Evolutionary conservation across 2,797 vertebrate genomes (phyloP).

Genomic region (Phataginus tricuspis): DNA sequence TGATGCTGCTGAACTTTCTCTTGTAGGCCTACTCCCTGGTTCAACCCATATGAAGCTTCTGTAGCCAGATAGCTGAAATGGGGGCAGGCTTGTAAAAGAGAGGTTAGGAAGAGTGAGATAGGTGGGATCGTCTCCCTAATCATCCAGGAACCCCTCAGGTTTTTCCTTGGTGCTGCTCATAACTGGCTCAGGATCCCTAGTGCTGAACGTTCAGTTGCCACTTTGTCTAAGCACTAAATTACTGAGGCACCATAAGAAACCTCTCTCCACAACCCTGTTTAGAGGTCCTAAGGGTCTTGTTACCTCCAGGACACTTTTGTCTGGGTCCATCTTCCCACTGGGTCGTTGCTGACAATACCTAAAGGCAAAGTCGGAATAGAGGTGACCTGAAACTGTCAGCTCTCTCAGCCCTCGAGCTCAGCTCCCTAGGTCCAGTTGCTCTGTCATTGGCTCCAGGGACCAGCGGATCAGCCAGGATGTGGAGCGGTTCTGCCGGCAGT

Average conservation of each 20-base stretch:
- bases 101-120: neutral
- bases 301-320: neutral
- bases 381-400: neutral
- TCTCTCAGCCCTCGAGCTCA: neutral
- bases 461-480: constrained; percentile 98
- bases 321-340: neutral
- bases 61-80: neutral
- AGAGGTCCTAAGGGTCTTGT: neutral
- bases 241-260: neutral
- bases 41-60: neutral
- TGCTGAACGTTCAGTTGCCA: neutral
- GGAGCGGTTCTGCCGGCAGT: constrained; percentile 95
- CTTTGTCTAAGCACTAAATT: neutral
- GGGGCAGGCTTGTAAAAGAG: neutral
- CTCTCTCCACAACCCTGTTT: neutral
- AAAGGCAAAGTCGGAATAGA: neutral
- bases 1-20: neutral
- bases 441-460: constrained; percentile 87
- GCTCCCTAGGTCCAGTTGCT: neutral
- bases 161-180: neutral
- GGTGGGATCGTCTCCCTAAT: neutral
- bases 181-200: neutral
- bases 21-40: neutral
- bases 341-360: neutral
- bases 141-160: neutral